These are phyloP conservation scores for Myripristis jacobus DNA, from an alignment of 2,797 vertebrate species.

Conservation along the genomic window DNA sequence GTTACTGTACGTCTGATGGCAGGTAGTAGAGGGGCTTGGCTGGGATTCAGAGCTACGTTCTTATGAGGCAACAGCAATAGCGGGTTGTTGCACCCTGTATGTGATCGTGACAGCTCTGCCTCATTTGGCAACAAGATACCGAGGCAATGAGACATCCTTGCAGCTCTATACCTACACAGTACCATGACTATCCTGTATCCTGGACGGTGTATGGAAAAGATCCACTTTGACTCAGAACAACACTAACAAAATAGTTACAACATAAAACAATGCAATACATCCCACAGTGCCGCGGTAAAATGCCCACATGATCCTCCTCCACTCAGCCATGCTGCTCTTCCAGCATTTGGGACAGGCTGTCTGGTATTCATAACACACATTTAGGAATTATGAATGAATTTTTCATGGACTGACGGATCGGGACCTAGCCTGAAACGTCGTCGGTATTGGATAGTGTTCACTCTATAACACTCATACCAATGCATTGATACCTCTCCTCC, in stretches of 20 bases:
- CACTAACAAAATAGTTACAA: not conserved
- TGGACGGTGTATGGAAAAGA: conserved; percentile 29
- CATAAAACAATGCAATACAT: conserved; percentile 6
- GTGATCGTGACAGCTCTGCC: conserved; percentile 40
- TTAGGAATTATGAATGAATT: conserved; percentile 77
- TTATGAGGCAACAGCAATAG: conserved; percentile 37
- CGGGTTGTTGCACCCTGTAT: conserved; percentile 47
- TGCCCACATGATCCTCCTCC: not conserved
- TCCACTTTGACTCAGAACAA: conserved; percentile 6
- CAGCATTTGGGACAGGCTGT: conserved; percentile 31
- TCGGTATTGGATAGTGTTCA: conserved; percentile 64
- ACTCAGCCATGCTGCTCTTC: conserved; percentile 22
- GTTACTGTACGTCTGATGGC: conserved; percentile 62
- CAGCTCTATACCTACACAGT: conserved; percentile 25
- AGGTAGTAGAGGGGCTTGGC: conserved; percentile 49
- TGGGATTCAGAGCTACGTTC: conserved; percentile 43
- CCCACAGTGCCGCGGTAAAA: not conserved
- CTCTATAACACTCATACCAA: conserved; percentile 57
- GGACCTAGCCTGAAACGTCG: conserved; percentile 58
- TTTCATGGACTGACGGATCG: conserved; percentile 77
- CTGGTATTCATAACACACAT: conserved; percentile 69
- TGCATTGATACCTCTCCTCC: conserved; percentile 61
- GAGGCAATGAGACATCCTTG: conserved; percentile 29
- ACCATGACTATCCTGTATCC: conserved; percentile 22
- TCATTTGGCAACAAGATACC: conserved; percentile 55